Conservation (phyloP, 2,113 vertebrate genomes). For the Malaclemys terrapin region DNA sequence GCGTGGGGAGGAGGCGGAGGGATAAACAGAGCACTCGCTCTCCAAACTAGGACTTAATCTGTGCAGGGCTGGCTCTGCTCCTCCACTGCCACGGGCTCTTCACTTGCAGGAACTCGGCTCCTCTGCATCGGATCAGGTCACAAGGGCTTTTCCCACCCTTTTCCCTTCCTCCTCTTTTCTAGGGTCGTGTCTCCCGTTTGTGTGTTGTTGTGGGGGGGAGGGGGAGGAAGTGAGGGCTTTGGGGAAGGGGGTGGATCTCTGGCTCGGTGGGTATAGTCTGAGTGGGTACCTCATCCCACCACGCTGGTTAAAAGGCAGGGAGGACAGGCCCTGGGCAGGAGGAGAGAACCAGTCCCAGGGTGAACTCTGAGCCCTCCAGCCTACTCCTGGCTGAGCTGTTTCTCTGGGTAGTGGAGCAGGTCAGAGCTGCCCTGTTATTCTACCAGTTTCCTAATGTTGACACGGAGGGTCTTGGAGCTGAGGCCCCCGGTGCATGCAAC, state of each 20-base stretch:
- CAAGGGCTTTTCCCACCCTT: slow-evolving; percentile 18
- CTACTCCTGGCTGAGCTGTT: background rate
- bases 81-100: background rate
- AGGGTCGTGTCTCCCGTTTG: background rate
- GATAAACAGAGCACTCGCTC: slow-evolving; percentile 52
- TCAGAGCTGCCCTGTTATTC: accelerated
- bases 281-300: background rate
- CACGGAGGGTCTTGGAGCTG: accelerated
- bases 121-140: slow-evolving; percentile 79
- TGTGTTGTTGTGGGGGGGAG: background rate
- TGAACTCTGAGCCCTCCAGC: background rate
- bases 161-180: background rate
- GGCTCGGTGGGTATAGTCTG: background rate
- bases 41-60: slow-evolving; percentile 82
- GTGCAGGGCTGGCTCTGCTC: slow-evolving; percentile 40
- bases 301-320: background rate
- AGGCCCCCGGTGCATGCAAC: background rate
- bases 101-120: slow-evolving; percentile 22
- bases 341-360: background rate
- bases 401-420: background rate
- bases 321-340: background rate
- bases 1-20: slow-evolving; percentile 64
- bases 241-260: background rate
- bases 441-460: accelerated
- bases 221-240: background rate